phyloP scores from a whole-genome alignment of 2,113 vertebrate genomes.

The Himantopus leucocephalus region DNA sequence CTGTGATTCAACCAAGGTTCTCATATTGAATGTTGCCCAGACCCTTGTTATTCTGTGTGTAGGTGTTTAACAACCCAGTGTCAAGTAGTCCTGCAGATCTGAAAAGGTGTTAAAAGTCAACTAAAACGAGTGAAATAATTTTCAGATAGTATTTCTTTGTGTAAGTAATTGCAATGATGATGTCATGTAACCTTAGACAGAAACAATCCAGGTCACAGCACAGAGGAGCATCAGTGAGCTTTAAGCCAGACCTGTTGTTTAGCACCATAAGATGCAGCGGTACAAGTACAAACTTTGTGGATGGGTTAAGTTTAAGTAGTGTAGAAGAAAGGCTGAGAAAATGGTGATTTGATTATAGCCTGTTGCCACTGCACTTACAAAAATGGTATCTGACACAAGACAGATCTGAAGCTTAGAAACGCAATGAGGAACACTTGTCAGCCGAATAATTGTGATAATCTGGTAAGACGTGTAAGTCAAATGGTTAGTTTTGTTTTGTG shows the following conservation, averaged over 20 bases:
- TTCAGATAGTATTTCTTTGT: neutral
- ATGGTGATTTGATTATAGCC: neutral
- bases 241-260: neutral
- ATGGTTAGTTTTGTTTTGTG: neutral
- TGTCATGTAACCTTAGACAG: neutral
- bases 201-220: neutral
- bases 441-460: neutral
- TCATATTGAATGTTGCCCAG: neutral
- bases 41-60: neutral
- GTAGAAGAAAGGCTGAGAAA: neutral
- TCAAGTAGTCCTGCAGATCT: neutral
- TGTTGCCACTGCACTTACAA: neutral
- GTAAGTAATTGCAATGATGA: neutral
- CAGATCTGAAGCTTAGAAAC: neutral
- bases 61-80: neutral
- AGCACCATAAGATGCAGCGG: neutral
- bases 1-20: neutral
- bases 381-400: neutral
- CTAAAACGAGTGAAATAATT: neutral
- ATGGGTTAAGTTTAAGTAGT: neutral
- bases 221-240: neutral
- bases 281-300: neutral
- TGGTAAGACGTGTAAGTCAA: neutral
- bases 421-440: neutral
- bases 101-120: neutral